Base-by-base conservation (phyloP, 2,113 vertebrate species). In the Chlorodrepanis virens region DNA sequence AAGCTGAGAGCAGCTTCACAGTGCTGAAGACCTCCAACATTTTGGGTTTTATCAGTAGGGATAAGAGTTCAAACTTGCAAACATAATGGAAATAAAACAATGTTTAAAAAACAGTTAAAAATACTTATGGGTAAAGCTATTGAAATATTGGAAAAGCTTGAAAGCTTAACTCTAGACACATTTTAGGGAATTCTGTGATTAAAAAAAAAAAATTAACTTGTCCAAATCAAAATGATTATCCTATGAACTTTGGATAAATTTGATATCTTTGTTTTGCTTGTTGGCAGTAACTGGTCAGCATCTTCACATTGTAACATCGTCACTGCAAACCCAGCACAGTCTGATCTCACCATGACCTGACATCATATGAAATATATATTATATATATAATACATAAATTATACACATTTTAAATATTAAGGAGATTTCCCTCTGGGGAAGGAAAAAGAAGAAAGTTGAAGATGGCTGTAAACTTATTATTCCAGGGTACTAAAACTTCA, bases 191-290 rank as follows among this genome's bases (percentile, higher is more conserved):
- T 40, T 61, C 10, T 18, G 10, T 71, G 5, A 44, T 67, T 57
- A 5, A 21, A 68, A 77, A 52, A 52, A 52, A 6, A 20, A 50
- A 9, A 7, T 12, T 20, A 47, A 24, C 33, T 56, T 83, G 9
- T 33, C 15, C 8, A 52, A 75, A 56, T 53, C 21, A 68, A 67
- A 82, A 70, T 37, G 0, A 40, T 8, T 22, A 14, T 3, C 2
- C 3, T 11, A 5, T 7, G 10, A 9, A n/a, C 5, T 25, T 50
- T 42, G 22, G 25, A 54, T 56, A 67, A 16, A 50, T 68, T 19
- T 27, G 13, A 1, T 31, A 1, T 19, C 0, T 37, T 21, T 49
- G 8, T 78, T 25, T 52, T 25, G 12, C 7, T 63, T 1, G 0
- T 35, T 70, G 33, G 4, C 23, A 40, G 37, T 33, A 37, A 40